Evolutionary conservation across 2,113 vertebrate species (phyloP), one percentile per base, ranked within the genome.

Genomic region (Ctenomys sociabilis): DNA sequence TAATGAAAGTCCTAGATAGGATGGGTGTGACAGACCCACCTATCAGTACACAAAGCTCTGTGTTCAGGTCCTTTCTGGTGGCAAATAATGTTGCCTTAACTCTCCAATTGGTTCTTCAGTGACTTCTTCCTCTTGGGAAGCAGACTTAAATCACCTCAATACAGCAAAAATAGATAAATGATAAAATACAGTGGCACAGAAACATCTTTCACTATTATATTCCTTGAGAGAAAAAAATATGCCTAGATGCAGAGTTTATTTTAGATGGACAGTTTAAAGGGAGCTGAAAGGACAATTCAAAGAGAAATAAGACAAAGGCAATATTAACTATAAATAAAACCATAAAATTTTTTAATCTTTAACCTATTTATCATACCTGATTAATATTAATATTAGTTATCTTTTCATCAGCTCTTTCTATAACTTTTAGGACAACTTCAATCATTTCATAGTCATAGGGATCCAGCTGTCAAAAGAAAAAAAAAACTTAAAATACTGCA

Each of bases 391-490:
- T 98, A 93, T 95, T 98, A 40, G 98, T 97, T 90, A 98, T 98
- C 88, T 98, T 98, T 77, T 99, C 99, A 92, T 99, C 99, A 4
- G 99, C 98, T 82, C 97, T 99, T 96, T 99, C 98, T 45, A 99
- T 99, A 95, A 99, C 99, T 96, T 98, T 99, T 90, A 99, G 98
- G 93, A 99, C 97, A 54, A 99, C 98, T 97, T 99, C 99, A 57
- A 99, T 99, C 96, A 98, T 98, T 98, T 99, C 99, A 22, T 99
- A 99, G 96, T 99, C 99, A 92, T 99, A 99, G 5, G 99, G 99
- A 97, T 99, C 99, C 97, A 99, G 98, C 99, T 99, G 98, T 63
- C 96, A 17, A n/a, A 96, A 93, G 91, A 88, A 97, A 68, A 96
- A 85, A 96, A 57, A 77, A 64, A 7, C 14, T 35, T 21, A 37